Conservation (phyloP, 1,140 invertebrate genomes). For the Tetranychus cinnabarinus region DNA sequence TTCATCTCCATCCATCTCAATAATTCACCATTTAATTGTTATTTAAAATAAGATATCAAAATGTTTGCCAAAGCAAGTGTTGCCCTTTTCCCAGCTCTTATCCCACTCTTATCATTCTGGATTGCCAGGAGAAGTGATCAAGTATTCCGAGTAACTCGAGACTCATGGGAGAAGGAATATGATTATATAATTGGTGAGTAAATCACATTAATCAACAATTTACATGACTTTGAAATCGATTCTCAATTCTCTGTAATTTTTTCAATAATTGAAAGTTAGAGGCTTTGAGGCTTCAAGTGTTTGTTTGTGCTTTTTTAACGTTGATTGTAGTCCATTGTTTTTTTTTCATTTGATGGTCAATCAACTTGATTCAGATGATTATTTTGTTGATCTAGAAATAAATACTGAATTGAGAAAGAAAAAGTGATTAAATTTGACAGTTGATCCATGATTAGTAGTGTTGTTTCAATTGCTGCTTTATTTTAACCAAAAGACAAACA, state of each 20-base stretch:
- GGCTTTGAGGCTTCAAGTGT: not conserved
- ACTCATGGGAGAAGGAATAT: conserved; percentile 35
- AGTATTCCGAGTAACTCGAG: conserved; percentile 10
- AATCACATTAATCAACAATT: not conserved
- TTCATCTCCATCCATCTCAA: no score
- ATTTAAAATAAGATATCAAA: not conserved
- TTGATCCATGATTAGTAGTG: no score
- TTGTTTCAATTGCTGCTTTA: no score
- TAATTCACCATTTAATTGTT: not conserved
- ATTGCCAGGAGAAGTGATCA: not conserved
- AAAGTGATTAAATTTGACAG: no score
- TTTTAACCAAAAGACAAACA: no score
- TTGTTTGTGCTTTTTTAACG: no score
- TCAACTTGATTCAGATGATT: no score
- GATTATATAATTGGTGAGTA: conserved; percentile 15
- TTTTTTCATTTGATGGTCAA: no score
- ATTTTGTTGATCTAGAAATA: no score
- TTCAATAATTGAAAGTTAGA: not conserved
- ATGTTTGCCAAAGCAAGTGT: not conserved
- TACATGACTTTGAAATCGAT: not conserved
- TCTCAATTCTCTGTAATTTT: not conserved
- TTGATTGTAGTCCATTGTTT: no score
- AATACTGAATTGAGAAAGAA: no score
- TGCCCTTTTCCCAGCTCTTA: not conserved
- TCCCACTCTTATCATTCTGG: not conserved